Evolutionary conservation across 2,797 vertebrate species (phyloP).

Genomic region (Falco columbarius): DNA sequence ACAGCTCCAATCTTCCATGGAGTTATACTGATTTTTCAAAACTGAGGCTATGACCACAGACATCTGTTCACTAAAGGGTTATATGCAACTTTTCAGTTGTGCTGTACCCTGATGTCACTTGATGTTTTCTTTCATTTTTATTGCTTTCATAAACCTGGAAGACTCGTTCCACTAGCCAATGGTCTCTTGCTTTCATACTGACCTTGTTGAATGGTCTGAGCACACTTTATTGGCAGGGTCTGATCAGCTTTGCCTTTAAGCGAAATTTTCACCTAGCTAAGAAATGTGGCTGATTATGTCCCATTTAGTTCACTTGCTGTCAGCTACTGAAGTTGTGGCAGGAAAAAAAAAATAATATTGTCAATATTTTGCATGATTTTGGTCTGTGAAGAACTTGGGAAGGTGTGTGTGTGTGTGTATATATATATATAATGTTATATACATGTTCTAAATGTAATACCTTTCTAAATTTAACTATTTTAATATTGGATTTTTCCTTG

Average conservation of each 20-base stretch:
- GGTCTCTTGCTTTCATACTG: not conserved
- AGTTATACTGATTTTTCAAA: not conserved
- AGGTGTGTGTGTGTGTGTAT: not conserved
- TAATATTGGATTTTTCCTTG: not conserved
- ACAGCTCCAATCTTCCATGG: not conserved
- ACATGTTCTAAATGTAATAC: not conserved
- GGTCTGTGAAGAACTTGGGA: not conserved
- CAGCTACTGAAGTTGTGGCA: not conserved
- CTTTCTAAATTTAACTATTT: not conserved
- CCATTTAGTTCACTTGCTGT: not conserved
- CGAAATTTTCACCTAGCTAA: not conserved
- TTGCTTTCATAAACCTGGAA: conserved; percentile 23
- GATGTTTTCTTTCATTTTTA: not conserved
- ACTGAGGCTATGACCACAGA: not conserved
- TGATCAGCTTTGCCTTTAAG: conserved; percentile 34
- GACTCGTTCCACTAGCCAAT: not conserved
- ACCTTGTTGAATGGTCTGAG: not conserved
- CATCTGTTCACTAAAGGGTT: not conserved
- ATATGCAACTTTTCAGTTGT: not conserved
- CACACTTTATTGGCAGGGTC: not conserved
- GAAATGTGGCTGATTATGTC: not conserved
- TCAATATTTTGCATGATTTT: not conserved
- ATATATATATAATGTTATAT: not conserved
- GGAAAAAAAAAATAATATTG: not conserved
- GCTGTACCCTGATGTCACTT: not conserved